These are phyloP conservation scores for Scomber japonicus DNA, from an alignment of 2,113 vertebrate genomes.

Conservation along the genomic window DNA sequence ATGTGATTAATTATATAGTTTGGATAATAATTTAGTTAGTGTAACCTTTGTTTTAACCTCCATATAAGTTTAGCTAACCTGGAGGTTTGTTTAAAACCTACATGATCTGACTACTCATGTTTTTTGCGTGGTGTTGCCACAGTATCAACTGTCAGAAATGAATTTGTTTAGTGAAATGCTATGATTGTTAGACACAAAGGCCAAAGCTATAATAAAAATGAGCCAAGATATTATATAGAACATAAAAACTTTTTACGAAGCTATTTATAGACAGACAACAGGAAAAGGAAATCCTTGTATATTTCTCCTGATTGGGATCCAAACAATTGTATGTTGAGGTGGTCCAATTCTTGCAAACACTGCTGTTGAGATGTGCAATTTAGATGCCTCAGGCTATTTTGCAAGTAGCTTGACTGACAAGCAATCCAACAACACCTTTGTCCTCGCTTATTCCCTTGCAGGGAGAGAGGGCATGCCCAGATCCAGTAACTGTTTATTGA, in stretches of 20 bases:
- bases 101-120: no score
- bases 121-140: not conserved
- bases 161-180: not conserved
- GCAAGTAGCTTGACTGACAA: constrained; percentile 58
- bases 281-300: not conserved
- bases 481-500: constrained; percentile 78
- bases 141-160: not conserved
- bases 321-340: not conserved
- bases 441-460: constrained; percentile 44
- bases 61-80: not conserved
- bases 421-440: constrained; percentile 48
- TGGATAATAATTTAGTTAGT: not conserved
- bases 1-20: not conserved
- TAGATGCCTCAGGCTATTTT: constrained; percentile 32
- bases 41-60: not conserved
- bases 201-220: not conserved
- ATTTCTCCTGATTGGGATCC: not conserved
- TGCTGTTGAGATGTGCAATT: constrained; percentile 28
- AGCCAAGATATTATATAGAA: not conserved
- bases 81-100: not conserved
- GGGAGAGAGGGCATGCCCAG: constrained; percentile 38
- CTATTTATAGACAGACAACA: not conserved
- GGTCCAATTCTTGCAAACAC: constrained; percentile 34
- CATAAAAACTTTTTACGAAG: no score
- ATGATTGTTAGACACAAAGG: not conserved